These are phyloP conservation scores for Arctopsyche grandis DNA, from an alignment of 1,140 invertebrate genomes.

Conservation along the genomic window DNA sequence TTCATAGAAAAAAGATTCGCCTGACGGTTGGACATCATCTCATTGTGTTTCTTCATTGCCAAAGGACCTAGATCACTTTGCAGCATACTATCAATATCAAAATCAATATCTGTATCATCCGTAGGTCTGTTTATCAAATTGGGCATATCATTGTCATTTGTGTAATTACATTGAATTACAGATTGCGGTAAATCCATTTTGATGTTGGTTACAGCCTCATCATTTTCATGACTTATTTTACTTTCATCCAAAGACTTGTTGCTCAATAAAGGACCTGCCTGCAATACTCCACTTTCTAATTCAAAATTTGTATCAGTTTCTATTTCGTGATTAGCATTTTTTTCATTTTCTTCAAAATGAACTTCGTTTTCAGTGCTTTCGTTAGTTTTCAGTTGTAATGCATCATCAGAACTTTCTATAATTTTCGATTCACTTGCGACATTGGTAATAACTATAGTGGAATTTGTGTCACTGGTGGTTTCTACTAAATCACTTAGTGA, in stretches of 20 bases:
- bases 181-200: not conserved
- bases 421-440: no score
- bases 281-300: not conserved
- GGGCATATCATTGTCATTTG: not conserved
- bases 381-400: no score
- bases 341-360: not conserved
- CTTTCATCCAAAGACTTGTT: not conserved
- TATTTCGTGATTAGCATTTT: not conserved
- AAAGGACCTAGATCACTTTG: constrained; percentile 28
- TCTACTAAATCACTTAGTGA: not conserved
- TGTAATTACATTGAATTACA: not conserved
- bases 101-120: constrained; percentile 40
- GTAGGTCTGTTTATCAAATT: constrained; percentile 5
- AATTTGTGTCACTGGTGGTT: no score
- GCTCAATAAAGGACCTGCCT: not conserved
- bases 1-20: no score
- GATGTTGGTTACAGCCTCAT: not conserved
- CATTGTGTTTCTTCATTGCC: constrained; percentile 11
- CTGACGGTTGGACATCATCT: not conserved
- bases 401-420: no score
- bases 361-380: not conserved
- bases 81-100: constrained; percentile 43
- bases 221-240: not conserved
- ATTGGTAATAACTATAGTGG: no score
- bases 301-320: not conserved